These are phyloP conservation scores for Rosalia funebris DNA, from an alignment of 2,888 invertebrate genomes.

Conservation along the genomic window DNA sequence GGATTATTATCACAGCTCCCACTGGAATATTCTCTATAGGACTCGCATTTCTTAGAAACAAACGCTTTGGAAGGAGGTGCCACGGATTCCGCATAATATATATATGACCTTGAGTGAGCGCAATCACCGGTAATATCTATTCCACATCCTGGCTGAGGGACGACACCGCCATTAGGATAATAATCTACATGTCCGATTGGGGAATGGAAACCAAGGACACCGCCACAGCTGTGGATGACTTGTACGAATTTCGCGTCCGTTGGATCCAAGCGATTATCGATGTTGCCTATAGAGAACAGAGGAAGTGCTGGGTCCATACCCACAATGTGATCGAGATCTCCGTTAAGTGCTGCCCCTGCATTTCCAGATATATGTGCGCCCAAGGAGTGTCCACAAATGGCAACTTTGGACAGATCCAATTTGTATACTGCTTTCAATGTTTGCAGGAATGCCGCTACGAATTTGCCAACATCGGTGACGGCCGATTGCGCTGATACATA, in stretches of 20 bases:
- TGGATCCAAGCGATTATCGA: slow-evolving; percentile 48
- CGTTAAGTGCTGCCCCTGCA: slow-evolving; percentile 35
- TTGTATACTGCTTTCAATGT: slow-evolving; percentile 24
- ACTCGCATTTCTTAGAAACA: slow-evolving; percentile 23
- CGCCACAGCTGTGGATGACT: slow-evolving; percentile 52
- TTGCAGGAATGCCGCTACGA: slow-evolving; percentile 47
- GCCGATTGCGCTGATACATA: slow-evolving; percentile 41
- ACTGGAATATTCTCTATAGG: slow-evolving; percentile 24
- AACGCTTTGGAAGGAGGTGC: not conserved
- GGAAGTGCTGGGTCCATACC: slow-evolving; percentile 50
- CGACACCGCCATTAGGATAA: slow-evolving; percentile 58
- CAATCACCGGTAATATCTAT: slow-evolving; percentile 58
- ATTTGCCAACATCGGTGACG: slow-evolving; percentile 48
- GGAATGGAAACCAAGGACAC: slow-evolving; percentile 27
- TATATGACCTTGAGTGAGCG: slow-evolving; percentile 62
- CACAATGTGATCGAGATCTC: slow-evolving; percentile 31
- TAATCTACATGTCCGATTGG: slow-evolving; percentile 57
- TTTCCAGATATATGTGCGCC: slow-evolving; percentile 57
- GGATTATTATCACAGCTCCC: slow-evolving; percentile 39
- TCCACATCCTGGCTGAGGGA: slow-evolving; percentile 60
- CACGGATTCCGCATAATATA: slow-evolving; percentile 61
- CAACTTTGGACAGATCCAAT: slow-evolving; percentile 26
- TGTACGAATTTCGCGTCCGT: slow-evolving; percentile 53
- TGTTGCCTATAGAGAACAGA: slow-evolving; percentile 20
- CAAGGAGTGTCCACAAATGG: slow-evolving; percentile 45